Evolutionary conservation across 2,797 vertebrate species (phyloP).

Genomic region (Chelidonichthys spinosus): DNA sequence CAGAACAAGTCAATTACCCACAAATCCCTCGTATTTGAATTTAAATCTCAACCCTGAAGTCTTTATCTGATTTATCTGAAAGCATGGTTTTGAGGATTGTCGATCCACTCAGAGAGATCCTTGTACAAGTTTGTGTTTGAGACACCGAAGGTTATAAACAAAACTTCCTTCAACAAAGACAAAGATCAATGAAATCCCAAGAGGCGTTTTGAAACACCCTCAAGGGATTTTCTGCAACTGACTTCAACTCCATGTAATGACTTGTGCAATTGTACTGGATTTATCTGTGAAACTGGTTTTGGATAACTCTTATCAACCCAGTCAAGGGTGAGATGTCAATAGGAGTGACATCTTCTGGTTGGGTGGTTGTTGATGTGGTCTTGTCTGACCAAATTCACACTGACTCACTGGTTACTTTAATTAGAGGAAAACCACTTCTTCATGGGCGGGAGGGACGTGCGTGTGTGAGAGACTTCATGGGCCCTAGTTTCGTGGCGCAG

Average conservation of each 20-base stretch:
- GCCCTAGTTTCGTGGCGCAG: no score
- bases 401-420: no score
- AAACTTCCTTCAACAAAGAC: not conserved
- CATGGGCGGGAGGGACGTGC: no score
- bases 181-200: not conserved
- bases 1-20: not conserved
- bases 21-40: not conserved
- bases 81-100: not conserved
- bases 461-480: no score
- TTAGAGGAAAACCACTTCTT: no score
- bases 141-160: not conserved
- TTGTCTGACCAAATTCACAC: no score
- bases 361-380: no score
- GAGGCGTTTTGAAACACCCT: slow-evolving; percentile 11
- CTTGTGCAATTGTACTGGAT: not conserved
- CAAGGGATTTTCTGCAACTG: not conserved
- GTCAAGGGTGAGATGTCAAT: not conserved
- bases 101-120: not conserved
- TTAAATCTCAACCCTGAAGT: not conserved
- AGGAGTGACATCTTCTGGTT: no score
- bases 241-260: slow-evolving; percentile 10
- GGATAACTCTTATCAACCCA: not conserved
- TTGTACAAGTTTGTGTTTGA: not conserved
- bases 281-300: not conserved
- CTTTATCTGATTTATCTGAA: not conserved